Percentiles rank a stretch among this genome's conserved stretches.
phyloP scores from a whole-genome alignment of 2,797 vertebrate genomes.

The Pelochelys cantorii region DNA sequence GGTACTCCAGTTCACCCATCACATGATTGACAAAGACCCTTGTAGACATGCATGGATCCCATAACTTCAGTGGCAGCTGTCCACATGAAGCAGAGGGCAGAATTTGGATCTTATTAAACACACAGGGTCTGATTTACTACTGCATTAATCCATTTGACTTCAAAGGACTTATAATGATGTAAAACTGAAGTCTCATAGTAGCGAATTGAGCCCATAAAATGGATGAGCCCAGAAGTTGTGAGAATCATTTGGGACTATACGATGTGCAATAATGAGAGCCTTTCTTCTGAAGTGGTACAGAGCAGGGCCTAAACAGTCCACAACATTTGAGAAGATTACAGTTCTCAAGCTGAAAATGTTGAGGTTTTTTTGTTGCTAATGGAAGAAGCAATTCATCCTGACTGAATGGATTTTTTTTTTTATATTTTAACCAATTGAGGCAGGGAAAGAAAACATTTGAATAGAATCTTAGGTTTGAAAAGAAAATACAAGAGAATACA shows the following conservation, averaged over 20 bases:
- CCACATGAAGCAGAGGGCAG: background rate
- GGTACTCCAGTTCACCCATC: no score
- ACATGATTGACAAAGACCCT: background rate
- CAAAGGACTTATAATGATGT: accelerated
- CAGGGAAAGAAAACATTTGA: background rate
- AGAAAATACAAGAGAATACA: background rate
- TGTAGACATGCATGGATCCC: background rate
- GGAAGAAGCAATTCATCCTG: background rate
- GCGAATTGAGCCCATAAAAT: background rate
- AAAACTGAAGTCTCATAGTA: background rate
- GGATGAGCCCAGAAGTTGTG: background rate
- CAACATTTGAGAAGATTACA: accelerated
- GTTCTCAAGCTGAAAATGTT: background rate
- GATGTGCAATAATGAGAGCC: background rate
- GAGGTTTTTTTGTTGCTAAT: background rate
- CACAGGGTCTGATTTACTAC: background rate
- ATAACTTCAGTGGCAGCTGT: background rate
- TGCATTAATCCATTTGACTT: background rate
- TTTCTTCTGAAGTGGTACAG: background rate
- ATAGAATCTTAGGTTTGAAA: background rate
- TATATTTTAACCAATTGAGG: background rate
- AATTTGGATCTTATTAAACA: accelerated
- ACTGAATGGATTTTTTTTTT: background rate
- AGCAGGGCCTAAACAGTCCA: background rate
- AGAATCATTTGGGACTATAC: background rate